Conservation (phyloP, 2,888 invertebrate species). For the Pandemis heparana region DNA sequence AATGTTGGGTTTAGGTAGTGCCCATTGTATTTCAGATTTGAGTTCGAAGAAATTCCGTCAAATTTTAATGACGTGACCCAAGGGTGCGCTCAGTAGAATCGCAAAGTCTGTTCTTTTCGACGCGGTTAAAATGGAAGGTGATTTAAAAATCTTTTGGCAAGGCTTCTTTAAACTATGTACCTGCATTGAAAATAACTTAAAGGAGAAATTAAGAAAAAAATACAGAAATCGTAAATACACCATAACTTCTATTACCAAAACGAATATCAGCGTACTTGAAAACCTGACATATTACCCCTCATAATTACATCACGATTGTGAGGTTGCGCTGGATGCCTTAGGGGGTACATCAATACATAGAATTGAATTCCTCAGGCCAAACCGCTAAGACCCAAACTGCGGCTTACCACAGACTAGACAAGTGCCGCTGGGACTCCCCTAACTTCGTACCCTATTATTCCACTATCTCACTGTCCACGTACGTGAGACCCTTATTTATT, state of each 20-base stretch:
- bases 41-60: slow-evolving; percentile 56
- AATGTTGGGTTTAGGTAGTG: slow-evolving; percentile 61
- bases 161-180: not conserved
- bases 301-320: slow-evolving; percentile 24
- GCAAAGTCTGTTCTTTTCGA: not conserved
- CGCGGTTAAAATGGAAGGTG: not conserved
- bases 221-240: not conserved
- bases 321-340: slow-evolving; percentile 6
- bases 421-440: slow-evolving; percentile 61
- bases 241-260: not conserved
- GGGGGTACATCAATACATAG: slow-evolving; percentile 37
- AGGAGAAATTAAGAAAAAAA: not conserved
- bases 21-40: slow-evolving; percentile 66
- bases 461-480: slow-evolving; percentile 62
- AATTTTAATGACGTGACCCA: slow-evolving; percentile 54
- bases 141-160: slow-evolving; percentile 15
- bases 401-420: slow-evolving; percentile 63
- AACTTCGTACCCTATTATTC: slow-evolving; percentile 68
- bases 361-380: slow-evolving; percentile 61
- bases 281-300: slow-evolving; percentile 14
- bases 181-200: slow-evolving; percentile 8
- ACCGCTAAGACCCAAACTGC: slow-evolving; percentile 61
- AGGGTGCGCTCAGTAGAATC: slow-evolving; percentile 28
- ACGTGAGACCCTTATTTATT: slow-evolving; percentile 71
- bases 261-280: not conserved